These are phyloP conservation scores for Galemys pyrenaicus DNA, from an alignment of 2,113 vertebrate species.

Conservation along the genomic window DNA sequence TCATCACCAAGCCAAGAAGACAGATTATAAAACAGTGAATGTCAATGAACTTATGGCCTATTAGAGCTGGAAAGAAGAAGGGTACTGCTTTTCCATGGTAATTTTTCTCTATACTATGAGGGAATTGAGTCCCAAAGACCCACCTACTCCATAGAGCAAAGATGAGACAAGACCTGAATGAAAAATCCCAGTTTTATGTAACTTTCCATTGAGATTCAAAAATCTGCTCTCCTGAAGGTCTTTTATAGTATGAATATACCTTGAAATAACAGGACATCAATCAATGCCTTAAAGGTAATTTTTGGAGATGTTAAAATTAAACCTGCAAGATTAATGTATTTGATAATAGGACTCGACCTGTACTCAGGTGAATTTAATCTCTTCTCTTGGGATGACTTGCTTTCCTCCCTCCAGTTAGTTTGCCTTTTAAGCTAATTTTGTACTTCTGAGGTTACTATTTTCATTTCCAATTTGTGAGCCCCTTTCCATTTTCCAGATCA, in stretches of 20 bases:
- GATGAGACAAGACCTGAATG: neutral
- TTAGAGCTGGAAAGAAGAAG: neutral
- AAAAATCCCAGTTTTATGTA: slow-evolving; percentile 39
- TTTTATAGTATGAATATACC: neutral
- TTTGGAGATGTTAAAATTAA: slow-evolving; percentile 34
- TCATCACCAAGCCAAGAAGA: neutral
- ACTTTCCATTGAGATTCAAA: neutral
- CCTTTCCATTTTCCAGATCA: slow-evolving; percentile 79
- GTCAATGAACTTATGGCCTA: neutral
- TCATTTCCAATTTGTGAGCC: slow-evolving; percentile 70
- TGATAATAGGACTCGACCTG: slow-evolving; percentile 49
- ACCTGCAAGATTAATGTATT: slow-evolving; percentile 39
- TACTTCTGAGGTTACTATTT: slow-evolving; percentile 67
- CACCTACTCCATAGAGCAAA: neutral
- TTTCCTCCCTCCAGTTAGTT: slow-evolving; percentile 61
- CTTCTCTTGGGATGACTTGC: slow-evolving; percentile 32
- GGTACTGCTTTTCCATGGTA: neutral
- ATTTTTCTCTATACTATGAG: neutral
- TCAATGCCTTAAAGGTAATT: slow-evolving; percentile 19
- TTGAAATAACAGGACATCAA: slow-evolving; percentile 38
- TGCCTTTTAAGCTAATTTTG: slow-evolving; percentile 70
- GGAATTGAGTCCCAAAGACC: neutral
- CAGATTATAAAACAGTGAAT: neutral
- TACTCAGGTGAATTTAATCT: slow-evolving; percentile 47
- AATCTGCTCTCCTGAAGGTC: rapidly evolving